Conservation (phyloP, 1,140 invertebrate genomes). For the Scylla paramamosain region DNA sequence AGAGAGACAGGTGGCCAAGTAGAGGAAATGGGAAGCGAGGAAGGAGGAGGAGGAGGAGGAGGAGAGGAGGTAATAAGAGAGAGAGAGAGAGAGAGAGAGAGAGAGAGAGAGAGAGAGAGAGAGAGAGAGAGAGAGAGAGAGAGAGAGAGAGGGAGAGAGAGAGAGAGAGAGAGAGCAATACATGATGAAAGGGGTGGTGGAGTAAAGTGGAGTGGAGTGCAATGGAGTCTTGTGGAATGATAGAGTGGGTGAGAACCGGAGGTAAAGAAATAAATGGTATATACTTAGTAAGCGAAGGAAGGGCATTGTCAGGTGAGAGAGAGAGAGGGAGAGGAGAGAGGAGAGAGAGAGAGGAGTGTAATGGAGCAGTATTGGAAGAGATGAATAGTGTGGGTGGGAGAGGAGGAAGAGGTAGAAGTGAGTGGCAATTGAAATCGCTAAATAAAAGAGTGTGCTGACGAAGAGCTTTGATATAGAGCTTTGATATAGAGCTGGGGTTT, state of each 20-base stretch:
- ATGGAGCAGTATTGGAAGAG: too few species aligned
- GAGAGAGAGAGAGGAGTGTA: background rate
- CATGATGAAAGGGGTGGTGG: too few species aligned
- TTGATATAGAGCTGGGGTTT: background rate
- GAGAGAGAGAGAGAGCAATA: conserved; percentile 7
- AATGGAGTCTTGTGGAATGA: too few species aligned
- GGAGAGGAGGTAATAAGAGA: background rate
- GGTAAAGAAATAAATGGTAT: too few species aligned
- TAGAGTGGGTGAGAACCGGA: too few species aligned
- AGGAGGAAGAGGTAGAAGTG: background rate
- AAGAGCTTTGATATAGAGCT: background rate
- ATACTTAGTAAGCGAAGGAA: too few species aligned
- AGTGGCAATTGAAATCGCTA: background rate
- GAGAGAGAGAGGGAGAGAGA: conserved; percentile 25
- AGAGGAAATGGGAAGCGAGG: background rate
- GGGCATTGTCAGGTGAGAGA: too few species aligned
- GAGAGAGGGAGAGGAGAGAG: too few species aligned
- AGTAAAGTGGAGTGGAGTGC: background rate
- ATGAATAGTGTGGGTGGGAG: background rate
- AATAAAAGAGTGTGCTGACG: background rate
- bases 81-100: background rate
- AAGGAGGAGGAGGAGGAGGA: background rate
- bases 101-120: conserved; percentile 15
- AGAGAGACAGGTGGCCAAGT: background rate
- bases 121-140: conserved; percentile 18